Evolutionary conservation across 2,888 invertebrate species (phyloP).

Genomic region (Pterobdella sp.): DNA sequence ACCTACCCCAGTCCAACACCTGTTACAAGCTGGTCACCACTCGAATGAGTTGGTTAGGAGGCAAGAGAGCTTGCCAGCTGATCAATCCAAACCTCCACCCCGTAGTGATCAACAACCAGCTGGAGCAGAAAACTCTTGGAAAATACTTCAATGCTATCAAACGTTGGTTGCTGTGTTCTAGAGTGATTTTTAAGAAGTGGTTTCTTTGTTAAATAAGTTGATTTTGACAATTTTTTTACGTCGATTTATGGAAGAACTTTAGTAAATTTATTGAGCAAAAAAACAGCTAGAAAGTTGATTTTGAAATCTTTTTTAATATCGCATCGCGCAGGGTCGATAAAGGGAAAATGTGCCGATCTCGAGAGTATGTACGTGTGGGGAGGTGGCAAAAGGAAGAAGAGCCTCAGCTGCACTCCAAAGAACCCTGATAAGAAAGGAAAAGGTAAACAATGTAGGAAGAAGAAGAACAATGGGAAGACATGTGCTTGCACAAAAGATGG

Average conservation of each 20-base stretch:
- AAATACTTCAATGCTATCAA: conserved; percentile 23
- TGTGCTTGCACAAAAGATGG: neutral
- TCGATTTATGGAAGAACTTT: too few relatives aligned
- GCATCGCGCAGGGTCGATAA: neutral
- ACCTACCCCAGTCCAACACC: conserved; percentile 20
- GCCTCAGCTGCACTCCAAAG: neutral
- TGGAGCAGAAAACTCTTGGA: conserved; percentile 10
- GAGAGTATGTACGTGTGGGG: conserved; percentile 18
- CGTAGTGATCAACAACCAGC: conserved; percentile 18
- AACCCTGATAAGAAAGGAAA: too few relatives aligned
- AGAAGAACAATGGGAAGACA: neutral
- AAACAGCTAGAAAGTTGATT: too few relatives aligned
- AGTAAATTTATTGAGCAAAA: too few relatives aligned
- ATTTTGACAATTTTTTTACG: too few relatives aligned
- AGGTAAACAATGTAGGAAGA: neutral
- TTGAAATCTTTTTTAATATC: too few relatives aligned
- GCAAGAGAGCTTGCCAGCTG: conserved; percentile 14
- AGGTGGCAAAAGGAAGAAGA: conserved; percentile 15
- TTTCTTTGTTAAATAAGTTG: too few relatives aligned
- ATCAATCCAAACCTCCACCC: conserved; percentile 10
- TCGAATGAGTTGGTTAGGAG: conserved; percentile 20
- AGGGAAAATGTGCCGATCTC: conserved; percentile 18
- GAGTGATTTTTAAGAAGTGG: too few relatives aligned
- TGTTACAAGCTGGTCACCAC: conserved; percentile 26
- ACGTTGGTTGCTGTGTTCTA: too few relatives aligned